Conservation (phyloP, 2,888 invertebrate species). For the Lucinisca nassula region DNA sequence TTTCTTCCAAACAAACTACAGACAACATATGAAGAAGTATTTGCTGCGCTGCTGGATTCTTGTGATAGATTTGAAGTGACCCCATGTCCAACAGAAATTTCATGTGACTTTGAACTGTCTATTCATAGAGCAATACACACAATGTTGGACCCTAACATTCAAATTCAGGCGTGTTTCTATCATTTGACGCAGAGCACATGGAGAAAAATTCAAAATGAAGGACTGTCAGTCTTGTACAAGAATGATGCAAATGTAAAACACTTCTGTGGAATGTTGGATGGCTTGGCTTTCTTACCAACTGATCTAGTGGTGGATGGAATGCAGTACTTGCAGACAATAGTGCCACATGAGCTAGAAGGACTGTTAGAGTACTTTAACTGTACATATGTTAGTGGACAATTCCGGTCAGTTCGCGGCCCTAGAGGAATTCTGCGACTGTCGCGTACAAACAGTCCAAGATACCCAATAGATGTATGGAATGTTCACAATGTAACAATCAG, state of each 20-base stretch:
- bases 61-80: too few relatives aligned
- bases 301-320: not conserved
- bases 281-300: too few relatives aligned
- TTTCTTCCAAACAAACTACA: too few relatives aligned
- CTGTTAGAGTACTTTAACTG: conserved; percentile 7
- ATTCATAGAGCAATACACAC: not conserved
- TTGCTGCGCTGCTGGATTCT: too few relatives aligned
- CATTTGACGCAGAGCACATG: conserved; percentile 7
- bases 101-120: too few relatives aligned
- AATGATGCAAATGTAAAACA: not conserved
- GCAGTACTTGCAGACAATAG: not conserved
- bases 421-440: not conserved
- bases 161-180: conserved; percentile 12
- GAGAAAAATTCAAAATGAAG: conserved; percentile 6
- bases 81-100: too few relatives aligned
- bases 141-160: too few relatives aligned
- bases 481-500: not conserved
- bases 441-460: not conserved
- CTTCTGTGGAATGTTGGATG: conserved; percentile 22
- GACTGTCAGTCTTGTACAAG: not conserved
- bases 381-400: not conserved
- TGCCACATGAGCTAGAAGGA: not conserved
- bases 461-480: not conserved
- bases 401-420: not conserved
- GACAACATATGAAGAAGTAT: too few relatives aligned